A percentile compares a stretch with the other conserved stretches of the same genome.
These are phyloP conservation scores for Oophaga pumilio DNA, from an alignment of 2,113 vertebrate genomes.

Conservation along the genomic window DNA sequence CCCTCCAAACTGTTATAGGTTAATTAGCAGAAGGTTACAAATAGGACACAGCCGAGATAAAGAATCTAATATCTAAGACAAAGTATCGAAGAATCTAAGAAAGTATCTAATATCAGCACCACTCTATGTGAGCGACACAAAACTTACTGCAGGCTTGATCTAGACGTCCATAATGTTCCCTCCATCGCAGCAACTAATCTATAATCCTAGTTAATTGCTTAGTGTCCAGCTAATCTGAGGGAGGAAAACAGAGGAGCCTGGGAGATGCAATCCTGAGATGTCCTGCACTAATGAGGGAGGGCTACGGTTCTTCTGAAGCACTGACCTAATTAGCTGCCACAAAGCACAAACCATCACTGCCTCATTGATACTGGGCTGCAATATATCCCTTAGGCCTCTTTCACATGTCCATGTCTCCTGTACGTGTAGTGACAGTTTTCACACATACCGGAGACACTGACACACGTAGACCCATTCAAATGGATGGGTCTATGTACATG, in stretches of 20 bases:
- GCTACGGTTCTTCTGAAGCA: not conserved
- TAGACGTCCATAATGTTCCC: constrained; percentile 18
- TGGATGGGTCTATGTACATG: too few relatives aligned
- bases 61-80: too few relatives aligned
- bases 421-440: too few relatives aligned
- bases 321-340: constrained; percentile 40
- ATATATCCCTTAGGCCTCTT: too few relatives aligned
- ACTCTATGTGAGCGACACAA: not conserved
- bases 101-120: not conserved
- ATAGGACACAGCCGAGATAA: not conserved
- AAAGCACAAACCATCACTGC: too few relatives aligned
- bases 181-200: constrained; percentile 33
- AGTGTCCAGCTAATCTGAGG: constrained; percentile 22
- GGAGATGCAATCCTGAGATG: constrained; percentile 2
- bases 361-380: too few relatives aligned
- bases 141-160: constrained; percentile 26
- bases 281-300: not conserved
- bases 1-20: not conserved
- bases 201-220: constrained; percentile 40
- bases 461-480: too few relatives aligned
- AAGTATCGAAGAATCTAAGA: too few relatives aligned
- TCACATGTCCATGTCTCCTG: too few relatives aligned
- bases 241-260: not conserved
- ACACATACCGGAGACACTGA: too few relatives aligned
- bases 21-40: not conserved